Conservation (phyloP, 2,113 vertebrate species). For the Pandion haliaetus region DNA sequence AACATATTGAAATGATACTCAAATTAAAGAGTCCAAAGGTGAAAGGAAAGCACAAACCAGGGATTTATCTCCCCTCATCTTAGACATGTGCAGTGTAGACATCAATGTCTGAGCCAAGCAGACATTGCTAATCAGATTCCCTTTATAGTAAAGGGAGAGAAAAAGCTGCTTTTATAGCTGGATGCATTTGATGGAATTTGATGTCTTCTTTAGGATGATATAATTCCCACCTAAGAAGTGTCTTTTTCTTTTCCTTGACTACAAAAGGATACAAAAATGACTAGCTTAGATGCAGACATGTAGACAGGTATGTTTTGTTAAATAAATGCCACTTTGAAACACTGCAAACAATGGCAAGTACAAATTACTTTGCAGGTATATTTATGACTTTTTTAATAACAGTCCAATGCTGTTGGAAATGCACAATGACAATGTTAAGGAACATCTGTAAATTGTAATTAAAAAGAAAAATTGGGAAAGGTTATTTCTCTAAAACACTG, state of each 20-base stretch:
- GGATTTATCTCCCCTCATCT: not conserved
- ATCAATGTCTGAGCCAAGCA: not conserved
- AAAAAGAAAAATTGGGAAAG: not conserved
- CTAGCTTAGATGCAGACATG: not conserved
- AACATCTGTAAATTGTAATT: not conserved
- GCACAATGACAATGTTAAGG: not conserved
- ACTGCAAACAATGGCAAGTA: not conserved
- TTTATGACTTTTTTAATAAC: not conserved
- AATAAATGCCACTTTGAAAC: not conserved
- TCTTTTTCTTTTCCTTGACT: not conserved
- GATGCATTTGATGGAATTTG: not conserved
- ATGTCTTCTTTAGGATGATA: not conserved
- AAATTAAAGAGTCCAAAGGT: not conserved
- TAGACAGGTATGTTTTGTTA: not conserved
- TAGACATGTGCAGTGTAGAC: not conserved
- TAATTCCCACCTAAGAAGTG: not conserved
- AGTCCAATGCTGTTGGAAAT: not conserved
- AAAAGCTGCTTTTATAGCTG: not conserved
- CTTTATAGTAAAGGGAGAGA: not conserved
- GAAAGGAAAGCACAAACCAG: not conserved
- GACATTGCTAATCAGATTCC: not conserved
- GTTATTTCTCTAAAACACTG: not conserved
- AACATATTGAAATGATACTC: not conserved
- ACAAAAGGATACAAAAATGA: not conserved
- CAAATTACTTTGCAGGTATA: not conserved